Conservation (phyloP, 2,113 vertebrate genomes). For the Phainopepla nitens region DNA sequence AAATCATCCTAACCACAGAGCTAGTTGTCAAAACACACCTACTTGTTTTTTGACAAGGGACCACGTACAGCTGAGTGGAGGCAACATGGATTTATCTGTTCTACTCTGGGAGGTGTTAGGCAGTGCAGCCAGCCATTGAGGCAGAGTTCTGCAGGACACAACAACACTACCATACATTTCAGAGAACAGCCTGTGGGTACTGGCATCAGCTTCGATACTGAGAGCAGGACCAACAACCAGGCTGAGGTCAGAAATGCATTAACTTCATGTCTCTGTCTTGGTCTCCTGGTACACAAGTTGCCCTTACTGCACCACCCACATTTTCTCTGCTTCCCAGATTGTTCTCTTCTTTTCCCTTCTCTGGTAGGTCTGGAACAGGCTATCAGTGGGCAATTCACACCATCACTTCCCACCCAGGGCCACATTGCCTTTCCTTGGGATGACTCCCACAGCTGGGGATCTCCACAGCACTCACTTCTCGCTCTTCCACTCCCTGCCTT, state of each 20-base stretch:
- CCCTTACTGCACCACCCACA: not conserved
- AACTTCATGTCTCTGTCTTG: not conserved
- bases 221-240: not conserved
- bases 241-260: not conserved
- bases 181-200: not conserved
- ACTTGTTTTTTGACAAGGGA: not conserved
- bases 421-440: not conserved
- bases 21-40: not conserved
- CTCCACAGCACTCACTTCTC: not conserved
- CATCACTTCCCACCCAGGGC: not conserved
- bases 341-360: not conserved
- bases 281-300: not conserved
- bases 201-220: not conserved
- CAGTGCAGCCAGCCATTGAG: not conserved
- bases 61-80: accelerated
- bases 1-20: not conserved
- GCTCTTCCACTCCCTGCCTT: not conserved
- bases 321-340: not conserved
- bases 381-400: not conserved
- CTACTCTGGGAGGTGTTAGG: not conserved
- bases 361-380: not conserved
- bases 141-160: not conserved
- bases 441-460: not conserved
- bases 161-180: accelerated
- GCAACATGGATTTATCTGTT: not conserved